These are phyloP conservation scores for Lepus oiostolus DNA, from an alignment of 2,797 vertebrate genomes.

Conservation along the genomic window DNA sequence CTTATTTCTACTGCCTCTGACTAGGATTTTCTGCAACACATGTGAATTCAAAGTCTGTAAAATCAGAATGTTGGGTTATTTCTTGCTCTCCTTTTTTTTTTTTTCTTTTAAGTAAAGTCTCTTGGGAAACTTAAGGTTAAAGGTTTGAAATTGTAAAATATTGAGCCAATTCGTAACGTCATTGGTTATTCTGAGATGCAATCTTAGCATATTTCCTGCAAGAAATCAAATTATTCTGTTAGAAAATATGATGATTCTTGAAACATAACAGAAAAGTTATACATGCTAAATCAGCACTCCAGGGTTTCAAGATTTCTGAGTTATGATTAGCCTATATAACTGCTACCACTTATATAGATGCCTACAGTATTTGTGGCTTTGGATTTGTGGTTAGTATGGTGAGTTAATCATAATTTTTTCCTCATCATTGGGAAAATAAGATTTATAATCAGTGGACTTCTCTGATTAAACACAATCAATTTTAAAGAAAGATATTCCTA, in stretches of 20 bases:
- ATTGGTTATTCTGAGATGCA: conserved; percentile 53
- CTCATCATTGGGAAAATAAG: conserved; percentile 37
- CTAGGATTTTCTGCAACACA: conserved; percentile 42
- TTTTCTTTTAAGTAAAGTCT: conserved; percentile 30
- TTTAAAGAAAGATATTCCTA: conserved; percentile 43
- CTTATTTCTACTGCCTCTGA: neutral
- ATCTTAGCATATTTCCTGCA: conserved; percentile 65
- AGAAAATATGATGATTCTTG: conserved; percentile 76
- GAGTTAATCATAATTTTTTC: conserved; percentile 35
- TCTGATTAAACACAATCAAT: conserved; percentile 49
- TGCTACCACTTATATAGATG: neutral
- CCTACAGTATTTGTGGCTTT: conserved; percentile 62
- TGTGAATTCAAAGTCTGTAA: conserved; percentile 59
- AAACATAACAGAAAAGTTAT: conserved; percentile 66
- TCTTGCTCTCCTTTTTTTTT: conserved; percentile 19
- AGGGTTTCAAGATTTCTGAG: conserved; percentile 32
- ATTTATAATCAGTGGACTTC: conserved; percentile 42
- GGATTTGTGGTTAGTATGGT: conserved; percentile 33
- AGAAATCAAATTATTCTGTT: conserved; percentile 75
- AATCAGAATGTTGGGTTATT: neutral
- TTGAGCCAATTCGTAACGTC: conserved; percentile 30
- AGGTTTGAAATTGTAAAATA: conserved; percentile 53
- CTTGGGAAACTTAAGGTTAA: conserved; percentile 55
- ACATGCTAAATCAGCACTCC: conserved; percentile 60
- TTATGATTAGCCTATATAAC: conserved; percentile 47